These are phyloP conservation scores for Tuberolachnus salignus DNA, from an alignment of 2,888 invertebrate genomes.

Conservation along the genomic window DNA sequence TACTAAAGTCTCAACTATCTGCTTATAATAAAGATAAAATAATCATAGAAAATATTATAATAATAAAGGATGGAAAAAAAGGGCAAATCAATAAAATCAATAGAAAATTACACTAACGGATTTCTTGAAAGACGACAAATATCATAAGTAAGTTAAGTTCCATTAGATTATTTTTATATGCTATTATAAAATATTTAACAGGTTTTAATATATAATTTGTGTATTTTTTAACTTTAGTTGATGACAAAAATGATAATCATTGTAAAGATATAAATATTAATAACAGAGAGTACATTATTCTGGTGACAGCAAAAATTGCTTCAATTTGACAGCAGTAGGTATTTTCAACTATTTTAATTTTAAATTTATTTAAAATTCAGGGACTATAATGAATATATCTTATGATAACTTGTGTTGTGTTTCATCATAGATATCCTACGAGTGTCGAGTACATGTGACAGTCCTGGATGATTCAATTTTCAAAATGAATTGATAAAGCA, in stretches of 20 bases:
- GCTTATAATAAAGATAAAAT: neutral
- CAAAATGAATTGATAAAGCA: no score
- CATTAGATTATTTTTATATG: neutral
- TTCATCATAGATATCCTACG: no score
- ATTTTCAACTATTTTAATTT: no score
- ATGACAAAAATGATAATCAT: conserved; percentile 13
- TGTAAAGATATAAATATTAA: conserved; percentile 1
- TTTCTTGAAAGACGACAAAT: conserved; percentile 1
- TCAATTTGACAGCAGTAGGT: neutral
- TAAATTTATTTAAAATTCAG: no score
- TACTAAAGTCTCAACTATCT: neutral
- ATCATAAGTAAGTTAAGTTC: conserved; percentile 11
- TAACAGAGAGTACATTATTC: neutral
- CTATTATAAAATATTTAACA: neutral
- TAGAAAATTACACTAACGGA: neutral
- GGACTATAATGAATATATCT: no score
- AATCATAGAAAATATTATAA: neutral
- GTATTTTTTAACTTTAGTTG: conserved; percentile 7
- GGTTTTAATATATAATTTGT: neutral
- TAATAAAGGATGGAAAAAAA: neutral
- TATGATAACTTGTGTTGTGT: no score
- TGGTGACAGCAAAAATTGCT: neutral
- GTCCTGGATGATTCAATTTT: no score
- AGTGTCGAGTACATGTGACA: no score
- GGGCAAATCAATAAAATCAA: neutral